phyloP scores from a whole-genome alignment of 2,797 vertebrate species.

The Amniataba percoides region DNA sequence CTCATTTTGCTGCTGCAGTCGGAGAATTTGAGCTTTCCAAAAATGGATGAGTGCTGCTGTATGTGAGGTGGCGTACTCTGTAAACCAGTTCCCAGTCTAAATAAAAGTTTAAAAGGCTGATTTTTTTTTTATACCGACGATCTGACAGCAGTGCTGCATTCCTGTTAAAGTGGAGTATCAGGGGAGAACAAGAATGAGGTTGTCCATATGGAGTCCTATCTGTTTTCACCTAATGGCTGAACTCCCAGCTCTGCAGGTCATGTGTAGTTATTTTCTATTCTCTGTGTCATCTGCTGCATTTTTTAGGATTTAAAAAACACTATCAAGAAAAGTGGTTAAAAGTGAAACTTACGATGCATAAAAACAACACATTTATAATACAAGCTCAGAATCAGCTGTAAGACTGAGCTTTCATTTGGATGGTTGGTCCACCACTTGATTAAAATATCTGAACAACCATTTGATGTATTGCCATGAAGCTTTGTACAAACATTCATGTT shows the following conservation, averaged over 20 bases:
- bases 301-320: background rate
- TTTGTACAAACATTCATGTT: background rate
- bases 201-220: conserved; percentile 75
- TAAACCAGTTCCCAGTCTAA: conserved; percentile 32
- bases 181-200: conserved; percentile 19
- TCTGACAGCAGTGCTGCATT: conserved; percentile 58
- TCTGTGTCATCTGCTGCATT: conserved; percentile 50
- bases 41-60: conserved; percentile 27
- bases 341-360: background rate
- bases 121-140: conserved; percentile 17
- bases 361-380: background rate
- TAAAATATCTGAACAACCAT: background rate
- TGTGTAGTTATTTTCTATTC: conserved; percentile 47
- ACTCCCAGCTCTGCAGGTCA: conserved; percentile 47
- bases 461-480: background rate
- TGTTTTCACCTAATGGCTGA: conserved; percentile 73
- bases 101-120: conserved; percentile 53
- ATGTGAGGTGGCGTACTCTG: conserved; percentile 14
- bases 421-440: background rate
- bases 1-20: conserved; percentile 15
- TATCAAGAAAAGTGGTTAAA: background rate
- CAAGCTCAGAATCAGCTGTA: background rate
- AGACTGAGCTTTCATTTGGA: background rate
- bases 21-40: conserved; percentile 24
- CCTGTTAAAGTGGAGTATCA: conserved; percentile 43